Percentiles rank a stretch among this genome's conserved stretches.
Evolutionary conservation across 2,113 vertebrate species (phyloP).

Genomic region (Lipotes vexillifer): DNA sequence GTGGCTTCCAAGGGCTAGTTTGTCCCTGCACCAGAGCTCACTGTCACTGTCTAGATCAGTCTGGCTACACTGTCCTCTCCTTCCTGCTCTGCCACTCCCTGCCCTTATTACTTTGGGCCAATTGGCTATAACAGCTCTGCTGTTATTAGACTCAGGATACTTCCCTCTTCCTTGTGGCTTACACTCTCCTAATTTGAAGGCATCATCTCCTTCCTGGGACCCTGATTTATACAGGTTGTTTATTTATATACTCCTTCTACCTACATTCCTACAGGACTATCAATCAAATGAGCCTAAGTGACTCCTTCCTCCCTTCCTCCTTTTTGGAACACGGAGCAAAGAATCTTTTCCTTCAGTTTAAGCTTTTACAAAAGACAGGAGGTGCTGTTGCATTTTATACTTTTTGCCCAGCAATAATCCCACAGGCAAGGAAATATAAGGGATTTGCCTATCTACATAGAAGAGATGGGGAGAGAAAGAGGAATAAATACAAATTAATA

Average conservation of each 20-base stretch:
- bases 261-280: neutral
- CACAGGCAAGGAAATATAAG: neutral
- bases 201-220: neutral
- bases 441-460: neutral
- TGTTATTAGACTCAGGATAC: neutral
- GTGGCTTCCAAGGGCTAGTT: neutral
- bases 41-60: neutral
- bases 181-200: neutral
- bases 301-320: neutral
- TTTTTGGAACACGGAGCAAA: neutral
- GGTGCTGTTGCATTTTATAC: neutral
- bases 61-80: neutral
- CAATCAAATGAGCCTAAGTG: neutral
- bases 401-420: neutral
- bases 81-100: neutral
- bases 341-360: neutral
- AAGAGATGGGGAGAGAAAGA: neutral
- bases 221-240: neutral
- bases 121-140: neutral
- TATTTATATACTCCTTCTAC: neutral
- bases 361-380: neutral
- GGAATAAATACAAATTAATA: neutral
- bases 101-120: neutral
- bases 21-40: neutral
- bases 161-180: neutral